A percentile compares a stretch with the other conserved stretches of the same genome.
Evolutionary conservation across 2,888 invertebrate genomes (phyloP).

Genomic region (Tenthredo scrophulariae): DNA sequence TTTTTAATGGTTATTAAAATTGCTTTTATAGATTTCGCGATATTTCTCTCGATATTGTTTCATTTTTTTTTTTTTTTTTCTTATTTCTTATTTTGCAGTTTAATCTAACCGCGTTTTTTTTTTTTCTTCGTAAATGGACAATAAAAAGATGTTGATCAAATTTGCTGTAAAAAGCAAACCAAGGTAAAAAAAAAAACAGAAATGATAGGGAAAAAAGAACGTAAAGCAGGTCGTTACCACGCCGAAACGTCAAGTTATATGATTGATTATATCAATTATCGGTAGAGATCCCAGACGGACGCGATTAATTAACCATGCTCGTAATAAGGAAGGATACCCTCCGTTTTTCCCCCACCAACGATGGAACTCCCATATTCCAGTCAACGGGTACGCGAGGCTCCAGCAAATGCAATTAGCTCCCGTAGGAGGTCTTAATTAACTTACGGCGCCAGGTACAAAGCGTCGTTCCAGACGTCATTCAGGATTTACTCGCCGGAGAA

Average conservation of each 20-base stretch:
- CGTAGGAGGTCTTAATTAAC: constrained; percentile 52
- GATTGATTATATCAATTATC: constrained; percentile 51
- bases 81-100: background rate
- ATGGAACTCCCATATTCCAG: constrained; percentile 41
- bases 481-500: constrained; percentile 40
- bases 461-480: constrained; percentile 49
- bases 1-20: background rate
- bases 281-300: constrained; percentile 43
- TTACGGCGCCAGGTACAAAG: constrained; percentile 48
- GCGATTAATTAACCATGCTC: constrained; percentile 50
- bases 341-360: background rate
- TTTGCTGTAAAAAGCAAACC: background rate
- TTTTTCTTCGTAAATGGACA: background rate
- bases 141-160: background rate
- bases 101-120: background rate
- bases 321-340: constrained; percentile 40
- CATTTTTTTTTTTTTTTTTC: background rate
- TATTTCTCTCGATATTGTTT: background rate
- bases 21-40: background rate
- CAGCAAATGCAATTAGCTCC: constrained; percentile 48
- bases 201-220: background rate
- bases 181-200: background rate
- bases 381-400: constrained; percentile 44
- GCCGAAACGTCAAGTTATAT: constrained; percentile 34
- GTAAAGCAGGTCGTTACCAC: constrained; percentile 32